A percentile compares a stretch with the other conserved stretches of the same genome.
These are phyloP conservation scores for Slavum lentiscoides DNA, from an alignment of 2,888 invertebrate genomes.

Conservation along the genomic window DNA sequence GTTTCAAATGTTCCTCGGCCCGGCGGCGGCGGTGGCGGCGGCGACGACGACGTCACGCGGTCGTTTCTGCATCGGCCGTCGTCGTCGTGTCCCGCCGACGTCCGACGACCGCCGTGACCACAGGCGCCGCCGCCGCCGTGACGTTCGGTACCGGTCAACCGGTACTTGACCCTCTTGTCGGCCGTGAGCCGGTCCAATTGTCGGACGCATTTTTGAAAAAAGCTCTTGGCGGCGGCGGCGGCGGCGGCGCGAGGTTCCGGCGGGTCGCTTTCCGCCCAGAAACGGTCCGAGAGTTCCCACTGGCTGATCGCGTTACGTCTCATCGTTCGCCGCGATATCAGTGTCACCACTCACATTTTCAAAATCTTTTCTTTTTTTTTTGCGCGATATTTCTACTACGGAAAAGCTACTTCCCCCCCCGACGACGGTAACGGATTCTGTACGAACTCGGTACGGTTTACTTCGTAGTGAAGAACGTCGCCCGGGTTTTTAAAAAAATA, in stretches of 20 bases:
- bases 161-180: slow-evolving; percentile 36
- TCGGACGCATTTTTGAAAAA: slow-evolving; percentile 29
- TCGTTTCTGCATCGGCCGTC: too few species aligned
- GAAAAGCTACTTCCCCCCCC: too few species aligned
- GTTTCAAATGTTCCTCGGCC: neutral
- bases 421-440: too few species aligned
- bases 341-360: too few species aligned
- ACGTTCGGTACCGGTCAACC: neutral
- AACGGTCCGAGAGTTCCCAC: slow-evolving; percentile 39
- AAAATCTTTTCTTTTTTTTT: too few species aligned
- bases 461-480: too few species aligned
- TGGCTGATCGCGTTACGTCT: slow-evolving; percentile 34
- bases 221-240: neutral
- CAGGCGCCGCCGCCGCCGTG: neutral
- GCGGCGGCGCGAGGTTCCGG: slow-evolving; percentile 29
- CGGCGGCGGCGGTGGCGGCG: too few species aligned
- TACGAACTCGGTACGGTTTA: too few species aligned
- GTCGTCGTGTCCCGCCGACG: too few species aligned
- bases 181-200: slow-evolving; percentile 20
- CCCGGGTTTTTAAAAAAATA: too few species aligned
- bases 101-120: too few species aligned
- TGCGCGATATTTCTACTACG: too few species aligned
- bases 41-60: neutral
- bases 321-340: neutral
- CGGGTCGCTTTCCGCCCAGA: slow-evolving; percentile 51